Percentiles rank a stretch among this genome's conserved stretches.
Conservation (phyloP, 2,797 vertebrate genomes). For the Cheirogaleus major region DNA sequence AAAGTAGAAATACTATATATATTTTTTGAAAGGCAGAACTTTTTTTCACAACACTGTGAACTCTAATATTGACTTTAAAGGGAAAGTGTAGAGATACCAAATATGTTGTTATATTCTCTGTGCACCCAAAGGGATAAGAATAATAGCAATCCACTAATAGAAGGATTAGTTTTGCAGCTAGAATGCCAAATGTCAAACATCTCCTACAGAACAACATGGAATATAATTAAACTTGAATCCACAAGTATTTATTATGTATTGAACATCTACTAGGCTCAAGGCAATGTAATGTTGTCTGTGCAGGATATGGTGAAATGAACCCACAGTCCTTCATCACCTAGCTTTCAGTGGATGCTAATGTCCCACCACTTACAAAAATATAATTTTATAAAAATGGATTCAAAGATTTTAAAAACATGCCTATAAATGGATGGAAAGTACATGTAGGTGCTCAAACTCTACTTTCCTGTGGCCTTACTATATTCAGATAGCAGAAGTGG, state of each 20-base stretch:
- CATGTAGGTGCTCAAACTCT: not conserved
- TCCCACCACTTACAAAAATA: not conserved
- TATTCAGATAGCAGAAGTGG: not conserved
- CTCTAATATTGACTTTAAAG: constrained; percentile 49
- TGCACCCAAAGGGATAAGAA: not conserved
- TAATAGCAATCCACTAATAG: not conserved
- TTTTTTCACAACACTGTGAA: constrained; percentile 30
- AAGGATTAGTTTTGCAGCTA: constrained; percentile 38
- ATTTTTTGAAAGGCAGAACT: not conserved
- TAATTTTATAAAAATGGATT: constrained; percentile 5
- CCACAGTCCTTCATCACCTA: not conserved
- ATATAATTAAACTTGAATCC: constrained; percentile 41
- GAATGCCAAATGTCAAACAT: constrained; percentile 16
- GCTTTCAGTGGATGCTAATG: not conserved
- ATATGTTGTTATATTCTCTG: constrained; percentile 29
- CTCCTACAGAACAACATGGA: not conserved
- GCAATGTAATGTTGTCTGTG: not conserved
- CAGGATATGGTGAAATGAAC: not conserved
- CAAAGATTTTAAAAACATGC: not conserved
- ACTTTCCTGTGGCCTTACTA: not conserved
- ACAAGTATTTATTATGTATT: constrained; percentile 53
- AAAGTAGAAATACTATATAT: constrained; percentile 54
- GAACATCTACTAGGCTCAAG: not conserved
- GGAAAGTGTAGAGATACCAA: constrained; percentile 10
- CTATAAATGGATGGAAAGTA: not conserved